phyloP scores from a whole-genome alignment of 2,113 vertebrate species.

The Dipodomys stephensi region DNA sequence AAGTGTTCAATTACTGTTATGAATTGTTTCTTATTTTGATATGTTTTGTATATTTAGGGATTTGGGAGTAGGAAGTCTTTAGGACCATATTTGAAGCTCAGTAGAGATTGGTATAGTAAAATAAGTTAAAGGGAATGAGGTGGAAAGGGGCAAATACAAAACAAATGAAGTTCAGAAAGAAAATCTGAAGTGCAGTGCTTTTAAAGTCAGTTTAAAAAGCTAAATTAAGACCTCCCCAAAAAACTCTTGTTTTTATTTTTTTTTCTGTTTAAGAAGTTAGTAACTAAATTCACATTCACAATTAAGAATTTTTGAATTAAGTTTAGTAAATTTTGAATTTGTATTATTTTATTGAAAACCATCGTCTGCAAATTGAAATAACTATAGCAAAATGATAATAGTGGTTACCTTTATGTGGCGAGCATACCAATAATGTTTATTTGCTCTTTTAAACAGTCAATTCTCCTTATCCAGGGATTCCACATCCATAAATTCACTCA shows the following conservation, averaged over 20 bases:
- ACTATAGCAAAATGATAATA: constrained; percentile 13
- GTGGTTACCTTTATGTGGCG: not conserved
- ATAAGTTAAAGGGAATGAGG: not conserved
- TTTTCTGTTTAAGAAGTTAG: not conserved
- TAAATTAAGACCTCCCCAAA: constrained; percentile 21
- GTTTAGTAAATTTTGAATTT: constrained; percentile 32
- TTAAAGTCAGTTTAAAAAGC: not conserved
- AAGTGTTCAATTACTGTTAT: not conserved
- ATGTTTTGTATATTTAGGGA: not conserved
- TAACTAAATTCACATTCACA: not conserved
- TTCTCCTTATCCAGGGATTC: not conserved
- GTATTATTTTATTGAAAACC: constrained; percentile 35
- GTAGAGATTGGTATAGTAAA: not conserved
- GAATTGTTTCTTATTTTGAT: not conserved
- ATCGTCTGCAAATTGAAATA: constrained; percentile 36
- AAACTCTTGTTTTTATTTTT: not conserved
- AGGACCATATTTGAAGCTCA: not conserved
- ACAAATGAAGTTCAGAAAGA: constrained; percentile 37
- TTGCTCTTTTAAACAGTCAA: constrained; percentile 3
- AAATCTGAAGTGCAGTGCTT: not conserved
- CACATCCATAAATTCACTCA: not conserved
- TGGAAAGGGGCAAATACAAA: not conserved
- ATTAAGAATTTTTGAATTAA: constrained; percentile 25
- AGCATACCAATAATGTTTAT: not conserved
- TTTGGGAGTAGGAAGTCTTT: not conserved